Percentiles rank a stretch among this genome's conserved stretches.
Conservation (phyloP, 2,888 invertebrate species). For the Dichetophora obliterata region DNA sequence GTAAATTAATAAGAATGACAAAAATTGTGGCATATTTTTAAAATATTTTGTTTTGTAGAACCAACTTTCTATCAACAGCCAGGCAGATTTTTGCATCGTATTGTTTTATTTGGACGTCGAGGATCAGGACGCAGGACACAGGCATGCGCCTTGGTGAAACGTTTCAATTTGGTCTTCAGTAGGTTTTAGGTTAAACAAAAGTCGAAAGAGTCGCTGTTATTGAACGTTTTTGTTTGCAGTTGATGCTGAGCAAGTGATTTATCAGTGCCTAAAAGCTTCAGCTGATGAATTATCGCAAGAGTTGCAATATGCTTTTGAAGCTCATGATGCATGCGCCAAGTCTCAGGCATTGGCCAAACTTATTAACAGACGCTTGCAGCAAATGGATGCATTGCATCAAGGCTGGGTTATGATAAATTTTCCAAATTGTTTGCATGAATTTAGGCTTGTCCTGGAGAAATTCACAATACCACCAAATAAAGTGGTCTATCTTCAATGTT, state of each 20-base stretch:
- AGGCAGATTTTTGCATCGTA: conserved; percentile 67
- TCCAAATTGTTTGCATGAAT: conserved; percentile 72
- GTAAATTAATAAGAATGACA: not conserved
- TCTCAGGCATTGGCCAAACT: conserved; percentile 56
- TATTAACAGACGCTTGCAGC: conserved; percentile 59
- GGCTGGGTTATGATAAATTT: conserved; percentile 76
- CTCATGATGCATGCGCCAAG: conserved; percentile 52
- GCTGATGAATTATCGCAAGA: conserved; percentile 50
- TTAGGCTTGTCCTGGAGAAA: conserved; percentile 71
- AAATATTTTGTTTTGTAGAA: conserved; percentile 43
- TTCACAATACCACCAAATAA: conserved; percentile 73
- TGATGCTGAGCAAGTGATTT: conserved; percentile 59
- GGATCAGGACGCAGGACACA: conserved; percentile 73
- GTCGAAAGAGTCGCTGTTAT: not conserved
- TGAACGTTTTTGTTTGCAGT: conserved; percentile 47
- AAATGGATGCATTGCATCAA: conserved; percentile 71
- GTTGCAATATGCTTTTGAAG: conserved; percentile 54
- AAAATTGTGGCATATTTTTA: not conserved
- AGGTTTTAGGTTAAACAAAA: conserved; percentile 14
- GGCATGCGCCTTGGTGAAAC: conserved; percentile 70
- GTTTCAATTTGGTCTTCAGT: conserved; percentile 68
- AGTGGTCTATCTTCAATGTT: conserved; percentile 61
- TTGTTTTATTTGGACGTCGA: conserved; percentile 72
- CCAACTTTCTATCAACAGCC: conserved; percentile 54
- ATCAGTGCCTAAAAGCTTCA: conserved; percentile 55